These are phyloP conservation scores for Cephonodes hylas DNA, from an alignment of 2,888 invertebrate genomes.

Conservation along the genomic window DNA sequence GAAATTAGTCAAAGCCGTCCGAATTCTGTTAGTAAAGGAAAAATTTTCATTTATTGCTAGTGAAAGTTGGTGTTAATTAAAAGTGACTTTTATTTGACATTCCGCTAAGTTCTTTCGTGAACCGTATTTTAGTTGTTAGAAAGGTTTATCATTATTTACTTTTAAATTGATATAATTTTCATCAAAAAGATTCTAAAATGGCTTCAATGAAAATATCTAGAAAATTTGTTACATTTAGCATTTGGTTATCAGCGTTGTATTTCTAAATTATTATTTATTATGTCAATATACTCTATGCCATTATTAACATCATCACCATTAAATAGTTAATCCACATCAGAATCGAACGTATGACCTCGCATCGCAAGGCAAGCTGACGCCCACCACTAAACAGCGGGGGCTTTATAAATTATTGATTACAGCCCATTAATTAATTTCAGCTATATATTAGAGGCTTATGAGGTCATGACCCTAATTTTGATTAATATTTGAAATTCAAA, in stretches of 20 bases:
- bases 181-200: no score
- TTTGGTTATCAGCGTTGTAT: no score
- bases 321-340: neutral
- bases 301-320: neutral
- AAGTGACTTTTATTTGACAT: neutral
- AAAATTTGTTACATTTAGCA: no score
- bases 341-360: constrained; percentile 2
- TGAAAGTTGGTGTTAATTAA: neutral
- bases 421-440: constrained; percentile 4
- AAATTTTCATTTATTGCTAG: neutral
- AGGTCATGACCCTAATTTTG: constrained; percentile 1
- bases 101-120: neutral
- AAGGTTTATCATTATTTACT: neutral
- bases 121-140: neutral
- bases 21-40: constrained; percentile 63
- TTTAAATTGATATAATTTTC: neutral
- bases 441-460: neutral
- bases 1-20: constrained; percentile 71
- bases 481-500: neutral
- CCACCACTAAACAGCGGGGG: neutral
- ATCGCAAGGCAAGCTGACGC: neutral
- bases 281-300: neutral
- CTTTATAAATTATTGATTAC: constrained; percentile 4
- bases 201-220: no score
- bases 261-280: neutral